Base-by-base conservation (phyloP, 2,113 vertebrate species). In the Oryzias woworae region DNA sequence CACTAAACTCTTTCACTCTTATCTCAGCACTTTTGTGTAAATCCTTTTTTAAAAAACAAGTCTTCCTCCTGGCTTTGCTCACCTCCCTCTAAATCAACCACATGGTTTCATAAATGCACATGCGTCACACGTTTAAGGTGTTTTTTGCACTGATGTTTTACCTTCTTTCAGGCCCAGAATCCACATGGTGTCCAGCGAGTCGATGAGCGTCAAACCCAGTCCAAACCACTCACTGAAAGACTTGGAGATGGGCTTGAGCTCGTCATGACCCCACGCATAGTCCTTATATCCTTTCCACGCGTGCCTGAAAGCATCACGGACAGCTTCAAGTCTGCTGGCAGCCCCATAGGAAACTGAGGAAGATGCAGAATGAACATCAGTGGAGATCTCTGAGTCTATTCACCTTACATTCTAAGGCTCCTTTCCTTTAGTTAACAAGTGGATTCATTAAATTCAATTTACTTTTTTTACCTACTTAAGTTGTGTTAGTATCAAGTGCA, bases 181-280 rank as follows among this genome's bases (percentile, higher is more conserved):
- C 97, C 96, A 99, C 95, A 98, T 95, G 24, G 97, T 99, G 85
- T 99, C 97, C 91, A 99, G 83, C 6, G 97, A 91, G 0, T 98
- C 97, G 1, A 99, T 87, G 10, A 99, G 90, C 0, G 97, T 99
- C 71, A 99, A 88, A 0, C 97, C 97, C 4, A 99, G 93, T 17
- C 96, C 96, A 28, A 99, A 99, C 97, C 97, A 99, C 82, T 98
- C 96, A 0, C 85, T 92, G 70, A 94, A 97, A 15, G 96, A 93
- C 85, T 92, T 95, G 50, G 97, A 96, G 66, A 99, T 78, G 0
- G 97, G 97, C 72, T 94, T 98, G 69, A 99, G 93, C 76, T 99
- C 97, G 1, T 98, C 97, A 0, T 95, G 96, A 58, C 97, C 97
- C 97, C 97, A 99, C 14, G 97, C 95, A 7, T 93, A 93, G 10